Evolutionary conservation across 30 jellyfish, hydroid and myxozoan species (phyloP), one percentile per base, ranked within the genome.

Genomic region (Chironex yamaguchii): DNA sequence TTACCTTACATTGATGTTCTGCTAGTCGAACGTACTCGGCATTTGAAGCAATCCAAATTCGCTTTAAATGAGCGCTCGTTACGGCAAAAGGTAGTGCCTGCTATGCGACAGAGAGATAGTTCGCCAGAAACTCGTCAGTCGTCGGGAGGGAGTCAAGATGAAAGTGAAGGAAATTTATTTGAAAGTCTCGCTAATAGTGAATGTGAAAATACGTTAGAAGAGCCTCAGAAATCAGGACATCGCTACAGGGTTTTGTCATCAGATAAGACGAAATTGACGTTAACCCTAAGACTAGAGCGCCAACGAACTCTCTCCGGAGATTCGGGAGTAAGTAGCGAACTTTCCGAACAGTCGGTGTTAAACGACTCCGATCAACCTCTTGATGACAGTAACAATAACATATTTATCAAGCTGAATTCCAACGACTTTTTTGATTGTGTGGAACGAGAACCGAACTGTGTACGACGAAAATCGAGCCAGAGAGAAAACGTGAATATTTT

Each of bases 1-100:
- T 84, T 95, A 34, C 97, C 93, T 20, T 95, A 95, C 54, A 66
- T 63, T 53, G 97, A 95, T 12, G 73, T 95, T 76, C 67, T 95
- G 81, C 80, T 95, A 13, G 86, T 89, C n/a, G 97, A 95, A n/a
- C 97, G 99, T 24, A 24, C 71, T 1, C 80, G 74, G 64, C 73
- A 84, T 28, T 81, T 54, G 53, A 88, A 84, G 69, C 82, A 95
- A 0, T 17, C 9, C 9, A 42, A 42, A 42, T 42, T 6, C 17
- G 58, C 58, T 9, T 6, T 42, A 9, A 17, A 6, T 42, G 58
- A 42, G 9, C 58, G 58, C 58, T 42, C 58, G 9, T 6, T 42
- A 17, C 9, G 17, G 17, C 9, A 17, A 17, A 42, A 42, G 17
- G 17, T 17, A 6, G 9, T 42, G 58, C 58, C 13, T 6, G 13